These are phyloP conservation scores for Trididemnum nubilum DNA, from an alignment of 23 tunicate genomes.

Conservation along the genomic window DNA sequence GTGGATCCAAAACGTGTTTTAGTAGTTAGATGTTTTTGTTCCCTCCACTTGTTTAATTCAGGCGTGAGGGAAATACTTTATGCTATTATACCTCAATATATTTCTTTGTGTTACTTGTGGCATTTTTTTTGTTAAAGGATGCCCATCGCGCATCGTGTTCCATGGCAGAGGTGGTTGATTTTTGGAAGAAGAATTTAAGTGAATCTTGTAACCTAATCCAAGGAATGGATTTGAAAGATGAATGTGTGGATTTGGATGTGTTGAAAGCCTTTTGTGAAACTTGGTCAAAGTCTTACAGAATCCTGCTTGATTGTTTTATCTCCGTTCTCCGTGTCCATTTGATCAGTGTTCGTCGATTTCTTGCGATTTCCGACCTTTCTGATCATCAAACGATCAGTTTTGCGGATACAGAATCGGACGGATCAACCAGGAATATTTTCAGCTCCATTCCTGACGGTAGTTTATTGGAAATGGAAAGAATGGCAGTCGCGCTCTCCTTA, in stretches of 20 bases:
- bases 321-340: background rate
- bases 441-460: background rate
- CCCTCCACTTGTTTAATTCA: too few relatives aligned
- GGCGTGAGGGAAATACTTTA: too few relatives aligned
- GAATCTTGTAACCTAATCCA: constrained; percentile 27
- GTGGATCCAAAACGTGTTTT: too few relatives aligned
- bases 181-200: background rate
- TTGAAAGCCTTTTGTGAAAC: background rate
- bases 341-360: constrained; percentile 13
- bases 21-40: too few relatives aligned
- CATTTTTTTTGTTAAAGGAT: too few relatives aligned
- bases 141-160: too few relatives aligned
- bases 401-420: background rate
- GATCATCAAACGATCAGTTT: background rate
- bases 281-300: constrained; percentile 28
- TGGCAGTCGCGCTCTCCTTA: background rate
- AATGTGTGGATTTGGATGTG: background rate
- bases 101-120: too few relatives aligned
- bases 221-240: background rate
- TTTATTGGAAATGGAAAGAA: background rate
- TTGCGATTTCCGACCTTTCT: background rate
- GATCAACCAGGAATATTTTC: background rate
- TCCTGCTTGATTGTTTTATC: background rate
- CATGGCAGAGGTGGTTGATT: background rate
- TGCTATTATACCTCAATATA: too few relatives aligned